Evolutionary conservation across 2,113 vertebrate species (phyloP), one percentile per base, ranked within the genome.

Genomic region (Dipodomys stephensi): DNA sequence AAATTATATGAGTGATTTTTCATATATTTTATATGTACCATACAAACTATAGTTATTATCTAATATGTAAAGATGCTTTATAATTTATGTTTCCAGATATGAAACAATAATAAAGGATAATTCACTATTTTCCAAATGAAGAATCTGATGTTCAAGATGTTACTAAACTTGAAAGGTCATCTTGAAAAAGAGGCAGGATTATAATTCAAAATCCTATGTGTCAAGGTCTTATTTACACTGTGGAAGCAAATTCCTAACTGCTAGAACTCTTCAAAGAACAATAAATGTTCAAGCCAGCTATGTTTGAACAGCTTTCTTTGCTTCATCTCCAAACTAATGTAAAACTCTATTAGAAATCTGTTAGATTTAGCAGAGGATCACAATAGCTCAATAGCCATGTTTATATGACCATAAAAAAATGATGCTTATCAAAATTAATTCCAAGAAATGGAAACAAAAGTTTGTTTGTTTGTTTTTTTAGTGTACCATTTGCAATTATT

Each of bases 141-240:
- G 68, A 88, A 88, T 82, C 1, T 13, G 10, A 72, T 67, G 15
- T 27, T 69, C 4, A 25, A 65, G 20, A 65, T 76, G 68, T 73
- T 90, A 92, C 11, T 84, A 22, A 64, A 4, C 65, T 95, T 92
- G 4, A 35, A 84, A 89, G 60, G n/a, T 77, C 7, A 84, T 72
- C 44, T 39, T 76, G 62, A 7, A 76, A 49, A 60, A 20, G 20
- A 87, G 20, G n/a, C 18, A 9, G 87, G 22, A 39, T 76, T 83
- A 28, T n/a, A 91, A 80, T 73, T 39, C 39, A 19, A 95, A 83
- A 5, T 44, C 10, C 3, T 39, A 2, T 53, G 32, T 62, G 16
- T 84, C 62, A 10, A 30, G n/a, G 23, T 62, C 3, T 27, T 53
- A 30, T 7, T 65, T 23, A 85, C 7, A 68, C 57, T 62, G 35